Percentiles rank a stretch among this genome's conserved stretches.
Conservation (phyloP, 2,888 invertebrate genomes). For the Pristionchus exspectatus region DNA sequence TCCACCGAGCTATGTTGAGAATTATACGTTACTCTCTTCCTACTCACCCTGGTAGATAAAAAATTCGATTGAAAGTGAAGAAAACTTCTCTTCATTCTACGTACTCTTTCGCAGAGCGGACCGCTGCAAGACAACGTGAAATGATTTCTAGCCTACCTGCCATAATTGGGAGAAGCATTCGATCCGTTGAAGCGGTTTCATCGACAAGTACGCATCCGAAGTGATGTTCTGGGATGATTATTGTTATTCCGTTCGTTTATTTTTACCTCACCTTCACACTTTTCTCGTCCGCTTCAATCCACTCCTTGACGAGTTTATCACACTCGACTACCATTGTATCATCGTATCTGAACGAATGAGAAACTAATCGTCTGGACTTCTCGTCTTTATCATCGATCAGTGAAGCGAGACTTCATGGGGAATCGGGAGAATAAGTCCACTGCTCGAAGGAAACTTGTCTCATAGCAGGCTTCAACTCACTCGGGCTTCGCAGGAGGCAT, state of each 20-base stretch:
- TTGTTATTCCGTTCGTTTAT: not conserved
- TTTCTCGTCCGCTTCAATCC: slow-evolving; percentile 64
- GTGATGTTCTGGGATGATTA: slow-evolving; percentile 55
- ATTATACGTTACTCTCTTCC: too few species aligned
- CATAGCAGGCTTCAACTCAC: slow-evolving; percentile 79
- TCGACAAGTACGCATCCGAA: slow-evolving; percentile 58
- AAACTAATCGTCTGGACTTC: too few species aligned
- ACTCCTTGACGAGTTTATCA: slow-evolving; percentile 63
- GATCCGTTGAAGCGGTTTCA: slow-evolving; percentile 72
- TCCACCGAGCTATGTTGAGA: too few species aligned
- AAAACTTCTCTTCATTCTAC: too few species aligned
- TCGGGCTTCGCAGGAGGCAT: slow-evolving; percentile 91
- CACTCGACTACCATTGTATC: slow-evolving; percentile 68
- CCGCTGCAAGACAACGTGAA: too few species aligned
- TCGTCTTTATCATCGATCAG: too few species aligned
- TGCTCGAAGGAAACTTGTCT: too few species aligned
- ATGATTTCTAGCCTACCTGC: slow-evolving; percentile 63
- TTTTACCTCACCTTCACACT: slow-evolving; percentile 47
- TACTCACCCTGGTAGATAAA: too few species aligned
- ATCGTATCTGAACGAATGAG: slow-evolving; percentile 59
- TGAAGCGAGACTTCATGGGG: too few species aligned
- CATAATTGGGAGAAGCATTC: slow-evolving; percentile 69
- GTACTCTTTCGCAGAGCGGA: too few species aligned
- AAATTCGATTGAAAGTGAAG: too few species aligned
- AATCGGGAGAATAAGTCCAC: too few species aligned